phyloP scores from a whole-genome alignment of 1,140 invertebrate species.

The Hestina assimilis region DNA sequence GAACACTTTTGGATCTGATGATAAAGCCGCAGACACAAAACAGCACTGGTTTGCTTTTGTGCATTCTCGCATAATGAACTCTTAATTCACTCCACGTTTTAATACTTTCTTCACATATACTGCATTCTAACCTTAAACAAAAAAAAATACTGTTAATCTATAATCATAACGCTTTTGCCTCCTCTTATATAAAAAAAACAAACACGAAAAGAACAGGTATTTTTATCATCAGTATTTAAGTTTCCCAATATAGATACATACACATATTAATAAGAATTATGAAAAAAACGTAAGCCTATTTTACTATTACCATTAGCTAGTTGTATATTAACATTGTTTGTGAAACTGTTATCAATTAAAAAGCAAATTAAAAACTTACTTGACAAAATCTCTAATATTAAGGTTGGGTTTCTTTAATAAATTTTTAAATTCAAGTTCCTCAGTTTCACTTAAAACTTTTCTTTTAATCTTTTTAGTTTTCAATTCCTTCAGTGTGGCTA shows the following conservation, averaged over 20 bases:
- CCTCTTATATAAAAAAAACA: too few species aligned
- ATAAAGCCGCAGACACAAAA: slow-evolving; percentile 60
- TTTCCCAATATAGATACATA: too few species aligned
- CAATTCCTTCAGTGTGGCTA: slow-evolving; percentile 52
- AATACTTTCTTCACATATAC: slow-evolving; percentile 45
- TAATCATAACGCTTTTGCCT: too few species aligned
- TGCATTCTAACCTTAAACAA: slow-evolving; percentile 54
- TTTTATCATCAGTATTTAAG: too few species aligned
- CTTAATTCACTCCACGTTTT: slow-evolving; percentile 53
- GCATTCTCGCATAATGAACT: slow-evolving; percentile 46
- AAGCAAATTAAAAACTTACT: slow-evolving; percentile 41
- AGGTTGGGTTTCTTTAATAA: slow-evolving; percentile 51
- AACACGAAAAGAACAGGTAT: too few species aligned
- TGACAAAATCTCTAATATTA: slow-evolving; percentile 65
- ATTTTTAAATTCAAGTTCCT: slow-evolving; percentile 46
- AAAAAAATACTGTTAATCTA: too few species aligned
- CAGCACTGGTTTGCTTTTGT: slow-evolving; percentile 49
- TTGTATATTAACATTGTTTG: too few species aligned
- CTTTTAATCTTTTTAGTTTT: slow-evolving; percentile 46
- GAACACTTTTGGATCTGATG: slow-evolving; percentile 58
- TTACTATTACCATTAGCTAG: too few species aligned
- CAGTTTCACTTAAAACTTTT: slow-evolving; percentile 43
- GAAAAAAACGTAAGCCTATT: background rate
- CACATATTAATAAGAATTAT: too few species aligned
- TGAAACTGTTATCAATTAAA: too few species aligned